Base-by-base conservation (phyloP, 2,888 invertebrate species). In the Acrocyrtus sp. region DNA sequence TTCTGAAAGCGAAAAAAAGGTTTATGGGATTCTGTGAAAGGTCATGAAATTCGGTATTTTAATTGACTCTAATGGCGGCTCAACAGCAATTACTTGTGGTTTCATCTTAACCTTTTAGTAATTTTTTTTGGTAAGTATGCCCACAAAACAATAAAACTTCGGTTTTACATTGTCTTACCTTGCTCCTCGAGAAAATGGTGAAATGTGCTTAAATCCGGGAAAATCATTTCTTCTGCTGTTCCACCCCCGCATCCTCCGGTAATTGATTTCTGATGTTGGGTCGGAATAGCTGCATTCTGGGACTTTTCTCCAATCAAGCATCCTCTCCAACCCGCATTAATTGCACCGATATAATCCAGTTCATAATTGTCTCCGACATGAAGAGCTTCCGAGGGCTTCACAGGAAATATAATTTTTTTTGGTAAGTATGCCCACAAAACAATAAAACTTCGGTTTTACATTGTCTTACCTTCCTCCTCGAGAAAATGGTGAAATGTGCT, bases 361-460 rank as follows among this genome's bases (percentile, higher is more conserved):
- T 87, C 84, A 1, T 90, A 83, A 77, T 90, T 89, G 85, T 96
- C 93, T 0, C 96, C 96, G 57, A 96, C 87, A 83, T 96, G 96
- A 2, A 95, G 83, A 62, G 92, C 91, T 81, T 93, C 88, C 0
- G 85, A 82, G 0, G 92, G 87, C 24, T 61, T 48, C n/a, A n/a
- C n/a, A n/a, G n/a, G n/a, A n/a, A n/a, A n/a, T 62, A 85, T 83
- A 47, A 4, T 24, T 62, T 19, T 15, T 2, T 22, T 48, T 48
- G 2, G 3, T 48, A 10, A 17, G n/a, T n/a, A n/a, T n/a, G 22
- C 21, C 48, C 22, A 48, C 21, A 17, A 48, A 47, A 47, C 19
- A 2, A 21, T 48, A 48, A 47, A 47, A 17, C 15, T 6, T 19
- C 19, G 12, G 21, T 10, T 48, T 17, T 17, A 47, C n/a, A 10